Base-by-base conservation (phyloP, 2,888 invertebrate species). In the Protula sp. region DNA sequence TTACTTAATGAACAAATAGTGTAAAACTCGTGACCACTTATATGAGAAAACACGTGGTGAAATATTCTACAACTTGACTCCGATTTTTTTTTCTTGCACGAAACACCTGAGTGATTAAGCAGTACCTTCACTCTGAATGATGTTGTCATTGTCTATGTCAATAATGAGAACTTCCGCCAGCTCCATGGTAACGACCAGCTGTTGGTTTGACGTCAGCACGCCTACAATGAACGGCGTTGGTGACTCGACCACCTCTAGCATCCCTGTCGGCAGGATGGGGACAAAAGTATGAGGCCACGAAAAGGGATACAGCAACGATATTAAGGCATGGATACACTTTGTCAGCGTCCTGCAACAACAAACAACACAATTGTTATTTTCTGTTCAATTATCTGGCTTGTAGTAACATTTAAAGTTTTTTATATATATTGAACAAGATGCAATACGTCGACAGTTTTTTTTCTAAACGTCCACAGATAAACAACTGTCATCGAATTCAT, bases 201-300 rank as follows among this genome's bases (percentile, higher is more conserved):
- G n/a, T n/a, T n/a, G n/a, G n/a, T n/a, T n/a, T n/a, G n/a, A n/a
- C n/a, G n/a, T n/a, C 14, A 90, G 80, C 70, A 89, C 84, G 0
- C 91, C 91, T 22, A 90, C 87, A 5, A 92, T 83, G 62, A 88
- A 87, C 0, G 91, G 92, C 55, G 90, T 86, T 0, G 91, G 91
- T 5, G 0, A 90, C 88, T 67, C 88, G 88, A 83, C 78, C 53
- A 88, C 83, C 59, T 85, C 85, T 19, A 89, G 82, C 77, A 87
- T 86, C 52, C 76, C 75, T 1, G 85, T 79, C 0, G 91, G 91
- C 19, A 91, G 83, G 55, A 88, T 86, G 0, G 91, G 89, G 55
- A 92, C 87, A 22, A 90, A 85, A 0, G 90, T 89, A 73, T 91
- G 91, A 58, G 89, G 91, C 92, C 92, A 92, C 45, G 86, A 85